These are phyloP conservation scores for Lordiphosa mommai DNA, from an alignment of 1,140 invertebrate genomes.

Conservation along the genomic window DNA sequence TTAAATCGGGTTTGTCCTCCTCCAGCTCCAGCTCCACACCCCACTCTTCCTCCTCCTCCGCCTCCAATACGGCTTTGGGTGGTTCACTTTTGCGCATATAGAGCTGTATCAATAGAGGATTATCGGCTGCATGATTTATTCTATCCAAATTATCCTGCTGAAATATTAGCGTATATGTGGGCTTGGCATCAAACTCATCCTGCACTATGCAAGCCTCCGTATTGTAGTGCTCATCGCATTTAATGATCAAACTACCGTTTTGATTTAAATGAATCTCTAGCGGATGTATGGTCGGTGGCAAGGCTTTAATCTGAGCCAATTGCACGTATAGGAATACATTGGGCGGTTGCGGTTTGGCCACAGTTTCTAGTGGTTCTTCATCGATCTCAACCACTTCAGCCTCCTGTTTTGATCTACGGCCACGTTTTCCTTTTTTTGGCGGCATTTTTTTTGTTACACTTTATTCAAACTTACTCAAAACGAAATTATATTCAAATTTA, in stretches of 20 bases:
- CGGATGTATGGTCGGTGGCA: conserved; percentile 1
- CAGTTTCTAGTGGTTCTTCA: conserved; percentile 1
- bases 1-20: not conserved
- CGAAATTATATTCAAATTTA: no score
- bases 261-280: conserved; percentile 36
- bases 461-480: not conserved
- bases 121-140: conserved; percentile 52
- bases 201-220: conserved; percentile 39
- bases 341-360: conserved; percentile 22
- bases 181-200: conserved; percentile 25
- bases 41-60: not conserved
- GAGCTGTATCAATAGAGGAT: conserved; percentile 53
- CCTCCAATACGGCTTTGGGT: not conserved
- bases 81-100: conserved; percentile 22
- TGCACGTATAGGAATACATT: conserved; percentile 58
- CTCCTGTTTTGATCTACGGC: conserved; percentile 2
- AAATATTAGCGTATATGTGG: conserved; percentile 58
- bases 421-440: not conserved
- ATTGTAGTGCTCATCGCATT: conserved; percentile 52
- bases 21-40: not conserved
- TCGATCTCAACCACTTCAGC: not conserved
- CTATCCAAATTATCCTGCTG: conserved; percentile 60
- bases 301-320: conserved; percentile 12
- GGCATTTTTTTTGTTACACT: conserved; percentile 18
- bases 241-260: conserved; percentile 29